These are phyloP conservation scores for Trichonephila clavata DNA, from an alignment of 1,140 invertebrate species.

Conservation along the genomic window DNA sequence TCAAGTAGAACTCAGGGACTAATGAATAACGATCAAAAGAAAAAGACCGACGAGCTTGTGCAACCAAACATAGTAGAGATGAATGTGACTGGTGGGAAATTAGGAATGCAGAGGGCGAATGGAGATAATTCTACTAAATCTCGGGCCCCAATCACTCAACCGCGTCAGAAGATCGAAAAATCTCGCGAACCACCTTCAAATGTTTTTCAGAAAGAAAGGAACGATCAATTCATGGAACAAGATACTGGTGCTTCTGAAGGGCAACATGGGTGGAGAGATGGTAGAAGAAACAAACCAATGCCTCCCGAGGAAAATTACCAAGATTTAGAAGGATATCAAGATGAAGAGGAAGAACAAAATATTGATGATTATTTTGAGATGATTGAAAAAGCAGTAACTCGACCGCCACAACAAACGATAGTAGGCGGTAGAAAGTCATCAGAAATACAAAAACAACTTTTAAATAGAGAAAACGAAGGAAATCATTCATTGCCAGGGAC, in stretches of 20 bases:
- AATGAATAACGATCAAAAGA: conserved; percentile 15
- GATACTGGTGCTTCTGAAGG: background rate
- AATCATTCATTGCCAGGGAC: background rate
- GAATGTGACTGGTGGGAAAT: background rate
- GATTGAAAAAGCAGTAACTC: conserved; percentile 64
- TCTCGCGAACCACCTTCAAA: background rate
- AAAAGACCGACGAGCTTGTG: conserved; percentile 18
- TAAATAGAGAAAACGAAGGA: conserved; percentile 25
- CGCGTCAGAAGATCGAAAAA: conserved; percentile 18
- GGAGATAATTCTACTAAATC: background rate
- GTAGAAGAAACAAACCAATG: background rate
- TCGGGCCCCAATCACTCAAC: background rate
- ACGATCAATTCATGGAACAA: background rate
- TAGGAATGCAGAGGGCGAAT: background rate
- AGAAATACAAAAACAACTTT: conserved; percentile 53
- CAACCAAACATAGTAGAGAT: conserved; percentile 50
- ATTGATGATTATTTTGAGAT: conserved; percentile 72
- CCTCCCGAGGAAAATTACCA: conserved; percentile 54
- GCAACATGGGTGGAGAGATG: conserved; percentile 8
- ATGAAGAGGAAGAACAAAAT: conserved; percentile 68
- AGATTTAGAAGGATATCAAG: conserved; percentile 60
- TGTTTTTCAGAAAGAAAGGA: conserved; percentile 4
- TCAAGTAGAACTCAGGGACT: background rate
- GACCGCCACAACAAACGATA: conserved; percentile 37
- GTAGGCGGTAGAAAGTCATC: conserved; percentile 24